These are phyloP conservation scores for Podocnemis expansa DNA, from an alignment of 2,113 vertebrate species.

Conservation along the genomic window DNA sequence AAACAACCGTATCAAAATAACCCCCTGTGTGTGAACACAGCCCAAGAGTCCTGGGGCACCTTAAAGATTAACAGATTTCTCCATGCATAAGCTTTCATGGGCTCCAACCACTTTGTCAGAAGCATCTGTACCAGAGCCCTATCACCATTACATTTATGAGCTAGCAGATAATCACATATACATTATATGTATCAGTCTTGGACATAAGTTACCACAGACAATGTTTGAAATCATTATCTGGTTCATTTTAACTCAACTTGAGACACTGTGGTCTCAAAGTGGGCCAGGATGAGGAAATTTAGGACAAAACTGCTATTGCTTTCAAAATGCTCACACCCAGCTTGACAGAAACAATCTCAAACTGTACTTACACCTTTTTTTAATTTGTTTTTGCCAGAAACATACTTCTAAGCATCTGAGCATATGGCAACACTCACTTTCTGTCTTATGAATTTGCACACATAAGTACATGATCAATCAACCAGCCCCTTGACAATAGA, in stretches of 20 bases:
- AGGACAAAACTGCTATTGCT: background rate
- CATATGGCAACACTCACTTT: rapidly evolving
- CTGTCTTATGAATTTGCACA: background rate
- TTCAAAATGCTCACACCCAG: background rate
- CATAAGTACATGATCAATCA: background rate
- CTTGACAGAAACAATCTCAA: background rate
- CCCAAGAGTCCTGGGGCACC: too few relatives aligned
- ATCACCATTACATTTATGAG: background rate
- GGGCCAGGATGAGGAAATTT: background rate
- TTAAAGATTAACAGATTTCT: too few relatives aligned
- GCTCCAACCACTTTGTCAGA: too few relatives aligned
- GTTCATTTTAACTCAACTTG: background rate
- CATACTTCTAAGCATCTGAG: background rate
- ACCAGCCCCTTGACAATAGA: background rate
- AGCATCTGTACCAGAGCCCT: background rate
- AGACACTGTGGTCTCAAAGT: background rate
- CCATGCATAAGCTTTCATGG: too few relatives aligned
- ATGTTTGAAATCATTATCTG: conserved; percentile 19
- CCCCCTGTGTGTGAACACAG: too few relatives aligned
- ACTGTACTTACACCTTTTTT: background rate
- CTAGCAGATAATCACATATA: background rate
- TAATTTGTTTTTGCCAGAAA: background rate
- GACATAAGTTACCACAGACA: background rate
- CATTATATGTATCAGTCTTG: background rate
- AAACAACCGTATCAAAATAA: too few relatives aligned